Percentiles rank a stretch among this genome's conserved stretches.
phyloP scores from a whole-genome alignment of 2,888 invertebrate genomes.

The Acleris laterana region DNA sequence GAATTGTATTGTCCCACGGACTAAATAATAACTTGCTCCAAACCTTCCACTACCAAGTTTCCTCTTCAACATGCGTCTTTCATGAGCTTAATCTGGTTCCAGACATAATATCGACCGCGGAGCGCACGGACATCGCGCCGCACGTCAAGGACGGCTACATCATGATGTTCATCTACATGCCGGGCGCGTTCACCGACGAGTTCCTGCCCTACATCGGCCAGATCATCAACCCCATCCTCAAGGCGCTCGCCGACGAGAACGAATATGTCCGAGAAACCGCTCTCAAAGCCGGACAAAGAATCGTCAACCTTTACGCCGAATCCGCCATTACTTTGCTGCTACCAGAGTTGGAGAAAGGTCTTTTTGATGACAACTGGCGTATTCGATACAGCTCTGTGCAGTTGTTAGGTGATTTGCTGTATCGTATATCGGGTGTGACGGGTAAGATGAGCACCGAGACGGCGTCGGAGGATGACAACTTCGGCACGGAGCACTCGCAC shows the following conservation, averaged over 20 bases:
- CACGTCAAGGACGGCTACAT: slow-evolving; percentile 99
- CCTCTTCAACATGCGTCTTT: too few species aligned
- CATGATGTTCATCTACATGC: slow-evolving; percentile 99
- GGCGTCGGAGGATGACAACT: slow-evolving; percentile 99
- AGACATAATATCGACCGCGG: slow-evolving; percentile 97
- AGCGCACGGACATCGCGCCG: slow-evolving; percentile 95
- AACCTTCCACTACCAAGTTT: too few species aligned
- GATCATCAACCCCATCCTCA: slow-evolving; percentile 98
- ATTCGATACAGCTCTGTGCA: slow-evolving; percentile 98
- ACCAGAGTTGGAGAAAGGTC: slow-evolving; percentile 96
- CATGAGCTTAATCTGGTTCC: slow-evolving; percentile 22
- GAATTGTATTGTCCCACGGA: too few species aligned
- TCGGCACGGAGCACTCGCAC: slow-evolving; percentile 98
- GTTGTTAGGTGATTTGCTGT: slow-evolving; percentile 96
- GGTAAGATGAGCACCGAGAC: slow-evolving; percentile 99
- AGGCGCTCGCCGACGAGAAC: slow-evolving; percentile 99
- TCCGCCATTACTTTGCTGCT: slow-evolving; percentile 96
- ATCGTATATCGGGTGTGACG: slow-evolving; percentile 98
- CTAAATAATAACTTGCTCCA: too few species aligned
- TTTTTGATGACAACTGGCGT: slow-evolving; percentile 99
- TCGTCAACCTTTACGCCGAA: slow-evolving; percentile 98
- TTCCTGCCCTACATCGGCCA: slow-evolving; percentile 98
- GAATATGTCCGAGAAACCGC: slow-evolving; percentile 99
- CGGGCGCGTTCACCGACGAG: slow-evolving; percentile 96
- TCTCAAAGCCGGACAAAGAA: slow-evolving; percentile 97